Evolutionary conservation across 2,888 invertebrate species (phyloP), one percentile per base, ranked within the genome.

Genomic region (Drosophila melanosoma): DNA sequence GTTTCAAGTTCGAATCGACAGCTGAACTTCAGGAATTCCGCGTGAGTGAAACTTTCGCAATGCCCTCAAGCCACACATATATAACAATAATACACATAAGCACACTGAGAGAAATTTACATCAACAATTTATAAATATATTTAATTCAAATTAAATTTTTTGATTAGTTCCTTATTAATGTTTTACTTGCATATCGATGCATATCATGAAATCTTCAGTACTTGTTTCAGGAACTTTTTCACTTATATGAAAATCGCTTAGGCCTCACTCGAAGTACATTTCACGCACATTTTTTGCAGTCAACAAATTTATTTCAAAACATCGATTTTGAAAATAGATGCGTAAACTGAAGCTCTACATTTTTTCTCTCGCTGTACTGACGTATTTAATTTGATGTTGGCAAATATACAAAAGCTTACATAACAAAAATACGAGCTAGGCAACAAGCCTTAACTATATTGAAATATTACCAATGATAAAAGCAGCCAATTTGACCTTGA

Each of bases 11-110:
- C 69, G 49, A 11, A 63, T 60, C 73, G 66, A 29, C 81, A 56
- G 51, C 42, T 73, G 84, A 88, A 89, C 73, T 87, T 82, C 75
- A 79, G 77, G 71, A 82, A 87, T 81, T 87, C 66, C 79, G 74
- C 66, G 45, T 60, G 65, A 72, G 62, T 59, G 42, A 33, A 67
- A 73, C 82, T 84, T 84, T 87, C 79, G 85, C 83, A 84, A 87
- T 73, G 69, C 74, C 68, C 64, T 76, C 60, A 33, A 62, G 42
- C 23, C 49, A 45, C 36, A 49, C 26, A n/a, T n/a, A n/a, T n/a
- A n/a, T n/a, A n/a, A n/a, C n/a, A n/a, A n/a, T 65, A 65, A 64
- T 65, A 67, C 63, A 61, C 60, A 65, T 58, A 68, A 51, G 60
- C 54, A 62, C 32, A 76, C n/a, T 32, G 52, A 52, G 11, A 52